Conservation (phyloP, 2,113 vertebrate species). For the Chelonoidis abingdonii region DNA sequence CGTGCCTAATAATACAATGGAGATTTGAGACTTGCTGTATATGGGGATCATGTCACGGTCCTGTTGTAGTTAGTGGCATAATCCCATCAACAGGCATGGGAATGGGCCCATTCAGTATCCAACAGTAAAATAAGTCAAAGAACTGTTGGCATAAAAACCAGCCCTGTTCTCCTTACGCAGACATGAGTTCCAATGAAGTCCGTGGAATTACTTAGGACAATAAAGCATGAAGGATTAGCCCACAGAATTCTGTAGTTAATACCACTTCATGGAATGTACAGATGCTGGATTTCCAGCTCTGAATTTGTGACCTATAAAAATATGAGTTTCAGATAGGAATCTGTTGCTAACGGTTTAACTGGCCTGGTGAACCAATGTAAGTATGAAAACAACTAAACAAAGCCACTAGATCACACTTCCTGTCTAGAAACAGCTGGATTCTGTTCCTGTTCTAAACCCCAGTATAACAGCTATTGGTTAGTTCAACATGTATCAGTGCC, state of each 20-base stretch:
- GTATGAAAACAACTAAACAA: conserved; percentile 3
- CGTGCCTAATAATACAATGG: background rate
- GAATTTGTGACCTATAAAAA: conserved; percentile 55
- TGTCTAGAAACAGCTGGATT: background rate
- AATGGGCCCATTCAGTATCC: conserved; percentile 27
- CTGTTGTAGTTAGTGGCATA: background rate
- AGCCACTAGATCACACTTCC: background rate
- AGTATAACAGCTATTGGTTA: background rate
- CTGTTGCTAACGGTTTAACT: conserved; percentile 27
- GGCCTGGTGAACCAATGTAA: conserved; percentile 11
- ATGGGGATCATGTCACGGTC: background rate
- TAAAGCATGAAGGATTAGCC: conserved; percentile 38
- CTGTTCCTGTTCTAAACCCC: background rate
- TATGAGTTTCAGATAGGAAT: conserved; percentile 27
- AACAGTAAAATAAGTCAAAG: conserved; percentile 32
- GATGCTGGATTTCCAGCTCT: conserved; percentile 34
- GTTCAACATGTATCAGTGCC: background rate
- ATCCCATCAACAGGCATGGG: background rate
- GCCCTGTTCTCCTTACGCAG: conserved; percentile 41
- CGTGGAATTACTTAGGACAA: conserved; percentile 57
- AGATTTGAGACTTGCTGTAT: background rate
- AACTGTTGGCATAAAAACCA: conserved; percentile 35
- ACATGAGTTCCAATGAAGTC: conserved; percentile 51
- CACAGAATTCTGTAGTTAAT: conserved; percentile 16
- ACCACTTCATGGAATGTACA: conserved; percentile 44